Conservation (phyloP, 2,888 invertebrate genomes). For the Tiphia femorata region DNA sequence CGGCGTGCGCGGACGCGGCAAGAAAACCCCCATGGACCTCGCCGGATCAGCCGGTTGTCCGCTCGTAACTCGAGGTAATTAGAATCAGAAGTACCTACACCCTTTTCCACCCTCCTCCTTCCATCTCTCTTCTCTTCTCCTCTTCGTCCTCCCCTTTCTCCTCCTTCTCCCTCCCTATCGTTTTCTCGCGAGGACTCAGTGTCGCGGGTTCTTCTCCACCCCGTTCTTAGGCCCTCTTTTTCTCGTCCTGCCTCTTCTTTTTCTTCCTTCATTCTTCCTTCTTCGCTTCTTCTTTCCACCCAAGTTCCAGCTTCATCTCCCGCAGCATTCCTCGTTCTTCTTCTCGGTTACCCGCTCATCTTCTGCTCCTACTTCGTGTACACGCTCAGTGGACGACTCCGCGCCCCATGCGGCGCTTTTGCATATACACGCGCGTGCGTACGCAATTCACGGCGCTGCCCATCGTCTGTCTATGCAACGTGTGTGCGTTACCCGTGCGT, state of each 20-base stretch:
- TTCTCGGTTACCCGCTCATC: constrained; percentile 14
- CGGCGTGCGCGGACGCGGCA: constrained; percentile 25
- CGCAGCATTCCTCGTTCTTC: too few species aligned
- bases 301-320: too few species aligned
- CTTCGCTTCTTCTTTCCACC: not conserved
- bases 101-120: constrained; percentile 23
- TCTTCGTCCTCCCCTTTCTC: not conserved
- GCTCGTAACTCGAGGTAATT: constrained; percentile 53
- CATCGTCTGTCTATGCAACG: too few species aligned
- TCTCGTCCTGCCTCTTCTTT: constrained; percentile 6
- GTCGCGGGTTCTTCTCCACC: not conserved
- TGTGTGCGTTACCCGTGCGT: too few species aligned
- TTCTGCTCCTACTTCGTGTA: constrained; percentile 27
- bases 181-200: not conserved
- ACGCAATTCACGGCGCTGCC: too few species aligned
- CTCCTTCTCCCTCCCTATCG: constrained; percentile 1
- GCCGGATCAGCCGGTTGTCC: constrained; percentile 38
- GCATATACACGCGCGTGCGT: constrained; percentile 45
- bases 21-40: constrained; percentile 30
- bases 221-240: constrained; percentile 3
- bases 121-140: constrained; percentile 15
- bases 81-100: constrained; percentile 49
- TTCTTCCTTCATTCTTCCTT: not conserved
- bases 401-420: constrained; percentile 50
- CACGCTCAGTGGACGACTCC: constrained; percentile 42